Evolutionary conservation across 2,113 vertebrate genomes (phyloP).

Genomic region (Fulmarus glacialis): DNA sequence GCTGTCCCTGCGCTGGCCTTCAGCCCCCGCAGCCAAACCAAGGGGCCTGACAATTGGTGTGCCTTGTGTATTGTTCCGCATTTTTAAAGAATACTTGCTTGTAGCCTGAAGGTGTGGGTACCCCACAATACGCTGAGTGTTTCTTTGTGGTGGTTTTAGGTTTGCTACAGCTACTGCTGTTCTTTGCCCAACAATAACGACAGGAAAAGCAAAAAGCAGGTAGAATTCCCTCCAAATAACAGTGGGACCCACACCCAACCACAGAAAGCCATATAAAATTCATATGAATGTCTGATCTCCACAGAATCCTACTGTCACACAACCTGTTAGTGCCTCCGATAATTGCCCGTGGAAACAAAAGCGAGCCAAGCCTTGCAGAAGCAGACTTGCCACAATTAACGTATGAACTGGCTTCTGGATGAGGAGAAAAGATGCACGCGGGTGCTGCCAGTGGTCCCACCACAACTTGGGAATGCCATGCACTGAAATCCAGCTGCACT

Average conservation of each 20-base stretch:
- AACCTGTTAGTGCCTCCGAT: background rate
- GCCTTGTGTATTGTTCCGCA: background rate
- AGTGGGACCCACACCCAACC: background rate
- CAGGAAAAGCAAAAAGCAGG: background rate
- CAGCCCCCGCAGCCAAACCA: background rate
- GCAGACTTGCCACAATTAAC: too few species aligned
- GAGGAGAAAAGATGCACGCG: background rate
- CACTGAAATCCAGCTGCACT: background rate
- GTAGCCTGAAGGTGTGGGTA: background rate
- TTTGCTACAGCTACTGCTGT: background rate
- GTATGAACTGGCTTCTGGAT: background rate
- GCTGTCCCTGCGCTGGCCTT: background rate
- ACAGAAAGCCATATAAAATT: background rate
- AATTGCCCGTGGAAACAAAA: background rate
- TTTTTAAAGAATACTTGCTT: background rate
- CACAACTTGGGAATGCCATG: background rate
- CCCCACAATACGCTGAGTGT: fast-evolving
- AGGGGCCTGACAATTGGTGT: background rate
- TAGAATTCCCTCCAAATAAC: background rate
- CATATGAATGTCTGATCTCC: background rate
- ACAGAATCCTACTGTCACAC: background rate
- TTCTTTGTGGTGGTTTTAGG: background rate
- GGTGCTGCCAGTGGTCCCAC: background rate
- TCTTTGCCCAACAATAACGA: background rate
- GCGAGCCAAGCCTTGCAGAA: background rate